Conservation (phyloP, 2,888 invertebrate genomes). For the Meteorus colon region DNA sequence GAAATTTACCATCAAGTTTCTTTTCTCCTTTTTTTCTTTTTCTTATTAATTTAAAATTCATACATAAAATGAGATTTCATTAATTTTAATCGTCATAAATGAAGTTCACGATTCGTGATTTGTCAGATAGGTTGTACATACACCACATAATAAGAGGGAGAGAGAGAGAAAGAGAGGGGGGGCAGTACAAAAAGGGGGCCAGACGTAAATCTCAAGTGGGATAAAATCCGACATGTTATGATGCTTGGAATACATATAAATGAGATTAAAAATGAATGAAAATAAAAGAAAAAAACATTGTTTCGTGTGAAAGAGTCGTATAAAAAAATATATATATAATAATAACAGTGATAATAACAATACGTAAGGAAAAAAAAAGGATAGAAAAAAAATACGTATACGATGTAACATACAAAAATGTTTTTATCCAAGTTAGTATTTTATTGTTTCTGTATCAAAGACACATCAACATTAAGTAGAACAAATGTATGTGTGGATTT, state of each 20-base stretch:
- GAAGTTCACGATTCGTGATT: constrained; percentile 7
- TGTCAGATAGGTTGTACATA: not conserved
- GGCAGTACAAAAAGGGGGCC: not conserved
- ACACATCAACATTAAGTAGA: not conserved
- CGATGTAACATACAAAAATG: constrained; percentile 40
- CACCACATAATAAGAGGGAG: not conserved
- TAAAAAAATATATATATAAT: constrained; percentile 13
- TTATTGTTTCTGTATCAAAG: constrained; percentile 41
- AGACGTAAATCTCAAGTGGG: constrained; percentile 11
- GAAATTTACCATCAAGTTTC: not conserved
- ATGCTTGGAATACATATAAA: not conserved
- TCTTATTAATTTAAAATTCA: not conserved
- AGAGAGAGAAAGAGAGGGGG: not conserved
- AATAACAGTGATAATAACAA: not conserved
- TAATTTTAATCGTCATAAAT: constrained; percentile 14
- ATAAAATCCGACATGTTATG: constrained; percentile 27
- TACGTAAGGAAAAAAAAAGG: constrained; percentile 17
- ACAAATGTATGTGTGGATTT: constrained; percentile 11
- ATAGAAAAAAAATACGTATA: constrained; percentile 41
- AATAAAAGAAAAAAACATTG: not conserved
- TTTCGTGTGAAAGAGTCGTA: constrained; percentile 36
- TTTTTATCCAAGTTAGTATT: constrained; percentile 52
- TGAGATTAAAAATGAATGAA: constrained; percentile 8
- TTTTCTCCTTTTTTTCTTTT: not conserved
- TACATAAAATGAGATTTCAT: constrained; percentile 7